Conservation (phyloP, 2,797 vertebrate species). For the Tenualosa thibaudeaui region DNA sequence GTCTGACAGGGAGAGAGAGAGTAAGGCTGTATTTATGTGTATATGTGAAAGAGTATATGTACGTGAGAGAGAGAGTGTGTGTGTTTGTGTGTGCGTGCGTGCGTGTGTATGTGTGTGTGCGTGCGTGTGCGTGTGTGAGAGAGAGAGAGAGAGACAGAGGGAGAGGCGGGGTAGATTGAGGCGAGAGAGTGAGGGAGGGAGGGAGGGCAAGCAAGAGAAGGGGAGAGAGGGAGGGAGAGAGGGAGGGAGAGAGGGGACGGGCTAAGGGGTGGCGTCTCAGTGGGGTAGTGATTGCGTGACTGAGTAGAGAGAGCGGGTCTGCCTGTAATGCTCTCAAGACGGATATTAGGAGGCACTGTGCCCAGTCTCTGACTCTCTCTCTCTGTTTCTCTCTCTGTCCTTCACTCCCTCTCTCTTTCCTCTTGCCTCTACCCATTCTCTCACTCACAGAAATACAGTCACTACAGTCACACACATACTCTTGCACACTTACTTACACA, state of each 20-base stretch:
- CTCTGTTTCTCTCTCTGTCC: not conserved
- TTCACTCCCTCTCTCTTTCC: not conserved
- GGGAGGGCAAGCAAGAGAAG: not conserved
- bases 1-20: no score
- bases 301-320: constrained; percentile 44
- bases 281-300: constrained; percentile 57
- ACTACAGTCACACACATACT: not conserved
- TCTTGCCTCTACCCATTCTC: not conserved
- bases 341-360: constrained; percentile 55
- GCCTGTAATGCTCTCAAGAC: constrained; percentile 53
- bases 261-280: constrained; percentile 11
- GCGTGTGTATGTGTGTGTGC: not conserved
- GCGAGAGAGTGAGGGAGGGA: not conserved
- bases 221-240: not conserved
- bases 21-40: no score
- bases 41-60: no score
- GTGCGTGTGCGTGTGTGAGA: not conserved
- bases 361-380: constrained; percentile 45
- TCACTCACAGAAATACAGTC: not conserved
- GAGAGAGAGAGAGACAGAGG: not conserved
- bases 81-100: not conserved
- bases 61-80: no score
- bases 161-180: not conserved
- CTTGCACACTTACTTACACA: not conserved
- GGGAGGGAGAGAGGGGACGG: not conserved